Percentiles rank a stretch among this genome's conserved stretches.
Evolutionary conservation across 2,888 invertebrate genomes (phyloP).

Genomic region (Hirtodrosophila duncani): DNA sequence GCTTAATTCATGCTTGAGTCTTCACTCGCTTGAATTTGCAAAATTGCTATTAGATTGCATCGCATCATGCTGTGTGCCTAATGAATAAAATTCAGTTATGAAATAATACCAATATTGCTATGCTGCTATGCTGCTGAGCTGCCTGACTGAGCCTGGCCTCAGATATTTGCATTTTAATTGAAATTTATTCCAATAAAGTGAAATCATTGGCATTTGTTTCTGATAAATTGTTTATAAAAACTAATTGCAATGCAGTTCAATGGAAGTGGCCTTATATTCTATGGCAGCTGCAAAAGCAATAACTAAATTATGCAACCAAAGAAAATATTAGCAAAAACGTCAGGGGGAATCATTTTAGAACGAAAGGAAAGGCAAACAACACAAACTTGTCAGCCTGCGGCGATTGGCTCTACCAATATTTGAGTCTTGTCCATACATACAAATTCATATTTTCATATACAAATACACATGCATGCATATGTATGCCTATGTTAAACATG

Average conservation of each 20-base stretch:
- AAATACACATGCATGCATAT: background rate
- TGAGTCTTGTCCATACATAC: constrained; percentile 33
- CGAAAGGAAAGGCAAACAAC: constrained; percentile 52
- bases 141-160: background rate
- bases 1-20: constrained; percentile 1
- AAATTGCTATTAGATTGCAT: no score
- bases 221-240: constrained; percentile 30
- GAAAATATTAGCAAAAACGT: constrained; percentile 39
- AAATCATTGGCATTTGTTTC: constrained; percentile 43
- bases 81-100: no score
- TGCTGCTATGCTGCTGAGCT: no score
- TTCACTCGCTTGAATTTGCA: no score
- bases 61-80: no score
- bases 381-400: constrained; percentile 36
- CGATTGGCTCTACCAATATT: constrained; percentile 51
- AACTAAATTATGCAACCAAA: constrained; percentile 51
- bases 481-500: constrained; percentile 24
- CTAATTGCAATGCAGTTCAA: no score
- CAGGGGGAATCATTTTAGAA: constrained; percentile 27
- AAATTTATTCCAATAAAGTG: constrained; percentile 47
- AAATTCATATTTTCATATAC: no score
- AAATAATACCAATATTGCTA: no score
- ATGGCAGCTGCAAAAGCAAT: constrained; percentile 23
- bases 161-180: constrained; percentile 50
- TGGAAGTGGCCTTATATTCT: constrained; percentile 7